Conservation (phyloP, 1,140 invertebrate species). For the Uloborus diversus region DNA sequence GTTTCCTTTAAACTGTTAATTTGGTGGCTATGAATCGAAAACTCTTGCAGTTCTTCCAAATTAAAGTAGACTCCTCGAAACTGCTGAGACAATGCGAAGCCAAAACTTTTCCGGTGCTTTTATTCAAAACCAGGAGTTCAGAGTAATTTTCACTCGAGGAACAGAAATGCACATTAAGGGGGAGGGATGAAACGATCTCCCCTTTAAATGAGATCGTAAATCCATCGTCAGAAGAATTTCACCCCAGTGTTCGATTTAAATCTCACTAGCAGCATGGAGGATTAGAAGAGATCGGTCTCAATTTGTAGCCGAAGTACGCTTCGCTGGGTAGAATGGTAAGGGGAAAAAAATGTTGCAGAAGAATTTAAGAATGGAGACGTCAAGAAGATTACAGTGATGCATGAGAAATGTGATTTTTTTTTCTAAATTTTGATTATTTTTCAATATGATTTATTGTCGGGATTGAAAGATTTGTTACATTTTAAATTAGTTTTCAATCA, state of each 20-base stretch:
- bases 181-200: background rate
- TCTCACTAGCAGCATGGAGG: background rate
- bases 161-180: background rate
- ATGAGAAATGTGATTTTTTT: no score
- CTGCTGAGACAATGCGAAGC: background rate
- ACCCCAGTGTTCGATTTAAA: constrained; percentile 44
- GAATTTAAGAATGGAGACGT: background rate
- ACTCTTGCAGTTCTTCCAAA: no score
- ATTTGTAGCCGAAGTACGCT: constrained; percentile 10
- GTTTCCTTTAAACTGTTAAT: no score
- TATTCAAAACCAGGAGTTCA: background rate
- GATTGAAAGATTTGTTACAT: no score
- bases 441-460: no score
- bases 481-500: no score
- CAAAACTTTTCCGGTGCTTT: background rate
- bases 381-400: background rate
- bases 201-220: constrained; percentile 49
- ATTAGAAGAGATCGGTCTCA: constrained; percentile 15
- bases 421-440: no score
- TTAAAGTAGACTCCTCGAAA: no score
- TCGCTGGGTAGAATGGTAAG: background rate
- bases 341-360: background rate
- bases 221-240: constrained; percentile 44
- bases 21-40: no score
- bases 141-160: background rate